These are phyloP conservation scores for Thera britannica DNA, from an alignment of 2,888 invertebrate genomes.

Conservation along the genomic window DNA sequence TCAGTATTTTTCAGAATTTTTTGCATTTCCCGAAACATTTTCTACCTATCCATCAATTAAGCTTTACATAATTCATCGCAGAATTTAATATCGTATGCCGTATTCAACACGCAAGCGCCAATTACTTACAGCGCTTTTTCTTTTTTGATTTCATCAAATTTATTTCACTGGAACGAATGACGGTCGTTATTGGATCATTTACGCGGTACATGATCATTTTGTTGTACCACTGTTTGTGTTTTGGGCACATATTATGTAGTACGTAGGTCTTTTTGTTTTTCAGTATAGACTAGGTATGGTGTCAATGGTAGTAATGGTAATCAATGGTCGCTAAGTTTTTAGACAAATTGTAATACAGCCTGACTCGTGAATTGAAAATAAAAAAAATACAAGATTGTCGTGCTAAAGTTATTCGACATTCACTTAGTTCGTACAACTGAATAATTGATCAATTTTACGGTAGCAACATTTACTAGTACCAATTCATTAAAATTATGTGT, in stretches of 20 bases:
- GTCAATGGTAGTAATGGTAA: not conserved
- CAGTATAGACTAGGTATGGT: not conserved
- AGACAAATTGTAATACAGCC: too few relatives aligned
- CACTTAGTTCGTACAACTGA: not conserved
- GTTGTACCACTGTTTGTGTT: conserved; percentile 10
- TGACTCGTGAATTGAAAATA: too few relatives aligned
- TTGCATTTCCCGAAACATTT: conserved; percentile 19
- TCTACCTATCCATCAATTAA: conserved; percentile 32
- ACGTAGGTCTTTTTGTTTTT: not conserved
- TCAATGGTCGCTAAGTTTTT: too few relatives aligned
- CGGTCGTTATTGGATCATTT: conserved; percentile 67
- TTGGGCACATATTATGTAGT: not conserved
- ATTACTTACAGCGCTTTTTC: conserved; percentile 62
- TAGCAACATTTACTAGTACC: conserved; percentile 30
- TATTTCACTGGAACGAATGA: conserved; percentile 72
- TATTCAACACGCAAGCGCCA: conserved; percentile 52
- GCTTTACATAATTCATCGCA: conserved; percentile 36
- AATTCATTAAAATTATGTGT: conserved; percentile 62
- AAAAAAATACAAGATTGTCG: too few relatives aligned
- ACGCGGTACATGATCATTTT: conserved; percentile 48
- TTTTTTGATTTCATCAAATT: conserved; percentile 72
- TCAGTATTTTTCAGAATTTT: not conserved
- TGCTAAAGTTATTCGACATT: too few relatives aligned
- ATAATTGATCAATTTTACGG: conserved; percentile 24
- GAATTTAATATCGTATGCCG: conserved; percentile 52